Evolutionary conservation across 2,888 invertebrate species (phyloP), one percentile per base, ranked within the genome.

Genomic region (Folsomia candida): DNA sequence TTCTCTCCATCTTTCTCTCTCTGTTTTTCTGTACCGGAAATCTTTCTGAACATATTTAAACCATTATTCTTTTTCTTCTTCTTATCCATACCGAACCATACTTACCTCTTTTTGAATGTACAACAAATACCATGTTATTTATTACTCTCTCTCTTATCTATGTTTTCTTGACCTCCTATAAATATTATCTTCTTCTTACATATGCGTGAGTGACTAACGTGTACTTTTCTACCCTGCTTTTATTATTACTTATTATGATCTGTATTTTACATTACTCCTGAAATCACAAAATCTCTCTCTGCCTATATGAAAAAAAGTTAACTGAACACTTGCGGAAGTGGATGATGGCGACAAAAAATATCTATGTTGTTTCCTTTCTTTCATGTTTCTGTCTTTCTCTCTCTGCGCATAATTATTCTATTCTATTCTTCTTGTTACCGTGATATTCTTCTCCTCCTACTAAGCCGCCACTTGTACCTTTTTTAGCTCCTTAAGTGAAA

Each of bases 151-250:
- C 62, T 68, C 61, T n/a, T n/a, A 37, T 69, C 64, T 64, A 24
- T 65, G 37, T 58, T 27, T 37, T 51, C 47, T 24, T 65, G 6
- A 60, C 6, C 20, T 60, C 37, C 37, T 37, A n/a, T n/a, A 37
- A 37, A 37, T 37, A 4, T 37, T 37, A 37, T 14, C 14, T 14
- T 37, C 4, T 37, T 9, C 14, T 9, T 14, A 37, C 4, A 60
- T 60, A 60, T 60, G 60, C 60, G 60, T 60, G 60, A 60, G 60
- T 60, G 60, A 60, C 60, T 60, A 60, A 60, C 60, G 60, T 60
- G 60, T 60, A 60, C 60, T 60, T 60, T 60, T 60, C 60, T 37
- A 60, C 60, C 60, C 60, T 60, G 60, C 60, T 60, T 60, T 20
- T 60, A 25, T 60, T 14, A 4, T 4, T 37, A 37, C 37, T 37